phyloP scores from a whole-genome alignment of 2,797 vertebrate species.

The Phaenicophaeus curvirostris region DNA sequence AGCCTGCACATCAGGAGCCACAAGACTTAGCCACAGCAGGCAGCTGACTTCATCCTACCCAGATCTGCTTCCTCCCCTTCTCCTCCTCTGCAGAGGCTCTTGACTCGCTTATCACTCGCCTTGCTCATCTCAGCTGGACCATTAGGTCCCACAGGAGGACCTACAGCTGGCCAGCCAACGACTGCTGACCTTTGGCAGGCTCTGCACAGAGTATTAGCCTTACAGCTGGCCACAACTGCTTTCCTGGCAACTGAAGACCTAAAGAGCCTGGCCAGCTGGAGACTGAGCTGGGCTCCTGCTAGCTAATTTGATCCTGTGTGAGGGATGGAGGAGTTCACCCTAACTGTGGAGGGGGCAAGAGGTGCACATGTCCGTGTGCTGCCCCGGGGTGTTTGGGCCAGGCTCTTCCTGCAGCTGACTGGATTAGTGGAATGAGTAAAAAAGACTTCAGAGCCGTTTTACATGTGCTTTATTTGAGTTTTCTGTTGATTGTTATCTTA shows the following conservation, averaged over 20 bases:
- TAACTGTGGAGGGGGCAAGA: background rate
- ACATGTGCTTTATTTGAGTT: background rate
- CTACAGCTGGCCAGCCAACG: background rate
- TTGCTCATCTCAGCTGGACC: background rate
- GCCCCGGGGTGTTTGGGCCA: background rate
- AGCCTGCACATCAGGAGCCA: background rate
- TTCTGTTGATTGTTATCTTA: background rate
- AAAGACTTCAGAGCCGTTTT: background rate
- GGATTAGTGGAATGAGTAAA: background rate
- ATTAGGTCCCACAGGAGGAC: background rate
- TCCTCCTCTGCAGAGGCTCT: background rate
- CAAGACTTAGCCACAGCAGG: background rate
- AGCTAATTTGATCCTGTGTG: background rate
- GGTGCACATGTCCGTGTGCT: background rate
- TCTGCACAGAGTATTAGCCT: background rate
- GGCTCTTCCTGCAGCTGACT: background rate
- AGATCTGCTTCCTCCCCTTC: background rate
- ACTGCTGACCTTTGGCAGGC: constrained; percentile 31
- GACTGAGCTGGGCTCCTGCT: background rate
- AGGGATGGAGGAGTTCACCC: background rate
- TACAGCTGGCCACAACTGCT: constrained; percentile 50
- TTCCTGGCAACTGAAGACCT: constrained; percentile 27
- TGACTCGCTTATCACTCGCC: background rate
- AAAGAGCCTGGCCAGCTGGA: constrained; percentile 15
- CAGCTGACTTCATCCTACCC: background rate